Conservation (phyloP, 1,140 invertebrate genomes). For the Trypoxylus dichotomus region DNA sequence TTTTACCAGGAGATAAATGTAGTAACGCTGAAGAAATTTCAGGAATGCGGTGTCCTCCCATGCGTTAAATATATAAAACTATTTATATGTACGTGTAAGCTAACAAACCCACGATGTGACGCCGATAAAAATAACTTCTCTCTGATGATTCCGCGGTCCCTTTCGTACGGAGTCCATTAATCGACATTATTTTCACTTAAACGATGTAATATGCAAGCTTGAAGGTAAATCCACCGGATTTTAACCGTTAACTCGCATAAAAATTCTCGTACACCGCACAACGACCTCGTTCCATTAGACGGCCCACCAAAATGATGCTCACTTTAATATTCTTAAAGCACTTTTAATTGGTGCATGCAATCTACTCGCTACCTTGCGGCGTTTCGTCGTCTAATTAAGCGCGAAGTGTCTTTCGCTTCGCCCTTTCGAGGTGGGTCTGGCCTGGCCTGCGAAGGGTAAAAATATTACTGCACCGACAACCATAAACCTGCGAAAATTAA, state of each 20-base stretch:
- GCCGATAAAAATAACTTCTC: neutral
- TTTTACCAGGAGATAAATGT: neutral
- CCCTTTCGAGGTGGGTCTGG: neutral
- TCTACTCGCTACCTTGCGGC: constrained; percentile 1
- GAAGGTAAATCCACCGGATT: neutral
- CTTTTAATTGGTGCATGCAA: constrained; percentile 19
- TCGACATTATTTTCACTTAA: neutral
- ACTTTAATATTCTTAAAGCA: constrained; percentile 10
- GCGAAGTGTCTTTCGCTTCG: neutral
- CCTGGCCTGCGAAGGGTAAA: neutral
- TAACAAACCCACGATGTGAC: neutral
- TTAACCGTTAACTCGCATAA: neutral
- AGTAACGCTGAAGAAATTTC: neutral
- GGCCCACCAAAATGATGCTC: constrained; percentile 3
- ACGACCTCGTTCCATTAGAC: neutral
- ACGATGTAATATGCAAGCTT: neutral
- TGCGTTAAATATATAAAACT: constrained; percentile 4
- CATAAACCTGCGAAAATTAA: constrained; percentile 6
- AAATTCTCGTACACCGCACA: neutral
- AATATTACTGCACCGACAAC: constrained; percentile 12
- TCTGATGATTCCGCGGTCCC: neutral
- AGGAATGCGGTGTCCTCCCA: neutral
- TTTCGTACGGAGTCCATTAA: neutral
- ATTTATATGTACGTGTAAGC: neutral
- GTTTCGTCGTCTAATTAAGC: neutral